phyloP scores from a whole-genome alignment of 2,113 vertebrate genomes.

The Nanorana parkeri region DNA sequence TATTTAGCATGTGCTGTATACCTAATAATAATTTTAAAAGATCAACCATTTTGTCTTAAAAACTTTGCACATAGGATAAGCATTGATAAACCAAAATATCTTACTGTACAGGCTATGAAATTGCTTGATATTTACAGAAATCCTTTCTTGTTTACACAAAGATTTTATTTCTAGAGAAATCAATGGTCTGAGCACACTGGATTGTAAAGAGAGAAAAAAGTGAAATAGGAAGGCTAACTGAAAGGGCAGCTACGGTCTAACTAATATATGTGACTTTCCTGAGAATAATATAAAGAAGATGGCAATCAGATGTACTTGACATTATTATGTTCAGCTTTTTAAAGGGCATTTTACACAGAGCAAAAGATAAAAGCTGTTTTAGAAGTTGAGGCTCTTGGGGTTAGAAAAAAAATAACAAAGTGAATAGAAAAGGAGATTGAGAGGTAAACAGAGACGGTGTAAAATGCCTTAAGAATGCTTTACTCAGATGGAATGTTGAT shows the following conservation, averaged over 20 bases:
- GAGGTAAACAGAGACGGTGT: constrained; percentile 50
- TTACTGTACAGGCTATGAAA: constrained; percentile 33
- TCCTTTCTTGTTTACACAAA: constrained; percentile 43
- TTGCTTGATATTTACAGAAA: constrained; percentile 47
- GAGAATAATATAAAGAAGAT: constrained; percentile 56
- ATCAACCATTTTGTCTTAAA: not conserved
- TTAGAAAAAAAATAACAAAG: constrained; percentile 58
- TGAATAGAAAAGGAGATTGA: constrained; percentile 55
- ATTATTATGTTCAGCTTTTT: constrained; percentile 68
- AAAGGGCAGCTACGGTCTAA: constrained; percentile 37
- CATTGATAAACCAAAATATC: not conserved
- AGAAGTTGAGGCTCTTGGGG: constrained; percentile 60
- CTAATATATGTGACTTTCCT: constrained; percentile 60
- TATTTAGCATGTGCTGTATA: not conserved
- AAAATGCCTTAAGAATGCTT: constrained; percentile 17
- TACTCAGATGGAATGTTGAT: constrained; percentile 16
- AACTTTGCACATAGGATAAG: not conserved
- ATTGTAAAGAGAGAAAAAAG: constrained; percentile 45
- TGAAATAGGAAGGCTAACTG: constrained; percentile 29
- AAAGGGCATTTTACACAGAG: constrained; percentile 61
- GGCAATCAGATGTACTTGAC: constrained; percentile 54
- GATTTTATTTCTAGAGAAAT: constrained; percentile 53
- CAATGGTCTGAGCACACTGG: constrained; percentile 49
- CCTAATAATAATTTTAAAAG: not conserved
- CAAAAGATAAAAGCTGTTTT: constrained; percentile 66